Conservation (phyloP, 2,113 vertebrate genomes). For the rabbit (Oryctolagus cuniculus) region DNA sequence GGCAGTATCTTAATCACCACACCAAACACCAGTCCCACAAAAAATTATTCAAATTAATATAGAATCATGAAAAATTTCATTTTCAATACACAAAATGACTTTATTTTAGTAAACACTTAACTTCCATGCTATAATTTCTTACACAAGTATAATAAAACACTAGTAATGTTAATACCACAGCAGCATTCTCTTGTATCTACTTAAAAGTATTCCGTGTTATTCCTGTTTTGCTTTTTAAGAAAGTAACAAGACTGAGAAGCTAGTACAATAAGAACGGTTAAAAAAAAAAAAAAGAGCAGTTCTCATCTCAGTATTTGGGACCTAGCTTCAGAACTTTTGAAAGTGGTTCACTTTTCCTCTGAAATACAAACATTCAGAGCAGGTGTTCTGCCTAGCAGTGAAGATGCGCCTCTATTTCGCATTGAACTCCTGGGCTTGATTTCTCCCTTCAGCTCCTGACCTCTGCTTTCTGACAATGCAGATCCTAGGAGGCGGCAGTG, state of each 20-base stretch:
- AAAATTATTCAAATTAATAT: conserved; percentile 10
- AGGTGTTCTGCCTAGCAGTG: too few species aligned
- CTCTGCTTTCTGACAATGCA: too few species aligned
- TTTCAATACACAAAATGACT: conserved; percentile 1
- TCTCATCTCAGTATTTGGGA: not conserved
- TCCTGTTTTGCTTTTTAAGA: not conserved
- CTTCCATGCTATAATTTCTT: conserved; percentile 16
- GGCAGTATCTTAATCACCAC: too few species aligned
- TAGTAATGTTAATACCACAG: not conserved
- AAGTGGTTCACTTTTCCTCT: not conserved
- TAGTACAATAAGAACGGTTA: conserved; percentile 32
- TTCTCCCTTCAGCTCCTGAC: too few species aligned
- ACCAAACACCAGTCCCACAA: not conserved
- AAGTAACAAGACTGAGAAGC: conserved; percentile 5
- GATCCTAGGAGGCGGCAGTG: too few species aligned
- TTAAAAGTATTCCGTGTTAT: not conserved
- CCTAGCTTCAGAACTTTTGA: not conserved
- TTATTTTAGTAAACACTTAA: conserved; percentile 13
- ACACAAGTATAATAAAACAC: not conserved
- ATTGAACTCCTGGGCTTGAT: too few species aligned
- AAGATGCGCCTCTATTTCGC: too few species aligned
- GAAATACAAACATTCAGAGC: not conserved
- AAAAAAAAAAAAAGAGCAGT: not conserved
- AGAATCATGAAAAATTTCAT: conserved; percentile 7
- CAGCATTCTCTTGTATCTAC: not conserved